phyloP scores from a whole-genome alignment of 2,797 vertebrate species.

The Adrianichthys oophorus region DNA sequence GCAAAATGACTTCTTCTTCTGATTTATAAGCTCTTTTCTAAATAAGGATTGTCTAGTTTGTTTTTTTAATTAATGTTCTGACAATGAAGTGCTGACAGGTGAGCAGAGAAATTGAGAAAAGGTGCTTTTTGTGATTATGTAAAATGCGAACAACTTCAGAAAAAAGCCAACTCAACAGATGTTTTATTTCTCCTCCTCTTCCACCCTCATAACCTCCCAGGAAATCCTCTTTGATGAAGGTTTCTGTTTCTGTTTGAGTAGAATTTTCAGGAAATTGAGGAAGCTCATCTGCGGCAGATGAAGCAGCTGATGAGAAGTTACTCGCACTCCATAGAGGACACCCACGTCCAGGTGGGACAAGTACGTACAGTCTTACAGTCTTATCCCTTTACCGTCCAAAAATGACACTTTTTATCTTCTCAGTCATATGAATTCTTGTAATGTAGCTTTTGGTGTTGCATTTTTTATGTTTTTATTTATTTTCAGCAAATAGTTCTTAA shows the following conservation, averaged over 20 bases:
- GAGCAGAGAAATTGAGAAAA: too few species aligned
- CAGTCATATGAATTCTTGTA: neutral
- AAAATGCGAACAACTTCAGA: too few species aligned
- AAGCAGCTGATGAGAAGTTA: conserved; percentile 91
- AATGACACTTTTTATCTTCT: neutral
- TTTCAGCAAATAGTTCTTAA: neutral
- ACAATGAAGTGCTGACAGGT: too few species aligned
- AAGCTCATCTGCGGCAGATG: conserved; percentile 89
- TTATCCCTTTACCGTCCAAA: neutral
- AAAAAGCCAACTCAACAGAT: too few species aligned
- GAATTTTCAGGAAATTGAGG: conserved; percentile 94
- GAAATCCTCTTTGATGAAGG: neutral
- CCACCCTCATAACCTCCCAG: too few species aligned
- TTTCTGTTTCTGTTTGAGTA: conserved; percentile 43
- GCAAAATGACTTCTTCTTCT: too few species aligned
- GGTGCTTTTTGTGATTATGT: too few species aligned
- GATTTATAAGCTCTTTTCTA: too few species aligned
- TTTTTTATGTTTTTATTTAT: neutral
- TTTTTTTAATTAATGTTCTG: too few species aligned
- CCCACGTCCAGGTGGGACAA: conserved; percentile 96
- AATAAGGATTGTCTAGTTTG: too few species aligned
- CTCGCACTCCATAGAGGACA: conserved; percentile 92
- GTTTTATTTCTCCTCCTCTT: too few species aligned
- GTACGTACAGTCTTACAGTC: conserved; percentile 55
- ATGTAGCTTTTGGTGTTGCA: neutral